A percentile compares a stretch with the other conserved stretches of the same genome.
Evolutionary conservation across 2,888 invertebrate species (phyloP).

Genomic region (Drosophila tripunctata): DNA sequence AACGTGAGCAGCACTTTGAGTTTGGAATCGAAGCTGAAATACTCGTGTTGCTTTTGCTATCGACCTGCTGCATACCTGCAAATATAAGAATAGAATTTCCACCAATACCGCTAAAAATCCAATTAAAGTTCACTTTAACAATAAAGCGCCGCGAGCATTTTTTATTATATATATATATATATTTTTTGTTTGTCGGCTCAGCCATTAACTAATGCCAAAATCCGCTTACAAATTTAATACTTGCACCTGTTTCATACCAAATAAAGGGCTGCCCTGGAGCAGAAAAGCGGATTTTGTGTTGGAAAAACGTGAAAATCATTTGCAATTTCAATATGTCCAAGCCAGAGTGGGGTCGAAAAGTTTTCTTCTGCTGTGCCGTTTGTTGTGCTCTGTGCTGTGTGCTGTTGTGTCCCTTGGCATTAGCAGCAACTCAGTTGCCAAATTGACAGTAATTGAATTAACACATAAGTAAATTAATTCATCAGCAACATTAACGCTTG

Average conservation of each 20-base stretch:
- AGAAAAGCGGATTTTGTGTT: conserved; percentile 3
- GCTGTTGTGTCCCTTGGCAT: conserved; percentile 4
- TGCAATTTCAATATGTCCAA: conserved; percentile 15
- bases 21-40: conserved; percentile 36
- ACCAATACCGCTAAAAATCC: conserved; percentile 51
- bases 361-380: too few species aligned
- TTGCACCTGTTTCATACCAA: conserved; percentile 55
- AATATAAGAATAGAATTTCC: conserved; percentile 6
- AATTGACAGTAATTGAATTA: conserved; percentile 43
- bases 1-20: conserved; percentile 61
- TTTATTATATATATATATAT: too few species aligned
- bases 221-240: conserved; percentile 72
- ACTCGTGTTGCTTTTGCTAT: conserved; percentile 29
- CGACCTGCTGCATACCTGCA: conserved; percentile 64
- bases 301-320: conserved; percentile 21
- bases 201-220: conserved; percentile 75
- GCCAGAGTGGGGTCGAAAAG: too few species aligned
- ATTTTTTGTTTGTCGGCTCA: too few species aligned
- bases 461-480: conserved; percentile 45
- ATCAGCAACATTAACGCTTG: conserved; percentile 21
- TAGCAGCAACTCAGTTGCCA: conserved; percentile 3
- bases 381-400: too few species aligned
- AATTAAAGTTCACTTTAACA: conserved; percentile 61
- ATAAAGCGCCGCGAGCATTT: conserved; percentile 10
- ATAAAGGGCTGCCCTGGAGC: conserved; percentile 47